Percentiles rank a stretch among this genome's conserved stretches.
These are phyloP conservation scores for Agonopterix arenella DNA, from an alignment of 2,888 invertebrate genomes.

Conservation along the genomic window DNA sequence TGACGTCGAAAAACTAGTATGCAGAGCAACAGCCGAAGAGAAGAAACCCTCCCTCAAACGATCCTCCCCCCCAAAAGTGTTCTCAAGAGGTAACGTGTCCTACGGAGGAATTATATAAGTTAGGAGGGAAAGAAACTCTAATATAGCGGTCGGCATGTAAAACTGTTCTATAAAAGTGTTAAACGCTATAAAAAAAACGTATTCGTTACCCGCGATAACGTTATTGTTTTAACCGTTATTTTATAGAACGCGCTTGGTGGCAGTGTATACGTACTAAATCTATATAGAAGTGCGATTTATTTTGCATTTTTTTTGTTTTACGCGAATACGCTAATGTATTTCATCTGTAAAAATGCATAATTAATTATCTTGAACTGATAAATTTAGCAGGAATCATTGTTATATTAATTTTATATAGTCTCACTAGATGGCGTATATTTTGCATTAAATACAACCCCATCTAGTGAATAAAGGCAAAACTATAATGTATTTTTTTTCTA, in stretches of 20 bases:
- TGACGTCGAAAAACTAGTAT: constrained; percentile 89
- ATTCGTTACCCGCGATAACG: constrained; percentile 3
- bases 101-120: constrained; percentile 39
- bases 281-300: constrained; percentile 4
- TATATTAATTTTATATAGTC: no score
- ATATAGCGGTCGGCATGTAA: constrained; percentile 34
- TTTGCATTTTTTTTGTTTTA: background rate
- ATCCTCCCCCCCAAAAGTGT: background rate
- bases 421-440: no score
- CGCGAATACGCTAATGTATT: no score
- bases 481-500: no score
- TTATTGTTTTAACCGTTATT: constrained; percentile 16
- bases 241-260: constrained; percentile 38
- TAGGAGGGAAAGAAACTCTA: constrained; percentile 70
- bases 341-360: no score
- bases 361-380: no score
- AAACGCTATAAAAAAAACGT: constrained; percentile 9
- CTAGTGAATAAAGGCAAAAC: no score
- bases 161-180: constrained; percentile 31
- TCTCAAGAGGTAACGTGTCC: background rate
- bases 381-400: no score
- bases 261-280: constrained; percentile 48
- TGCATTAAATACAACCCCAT: no score
- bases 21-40: constrained; percentile 57
- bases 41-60: constrained; percentile 49